Percentiles rank a stretch among this genome's conserved stretches.
Conservation (phyloP, 1,140 invertebrate genomes). For the Chrysomallon squamiferum region DNA sequence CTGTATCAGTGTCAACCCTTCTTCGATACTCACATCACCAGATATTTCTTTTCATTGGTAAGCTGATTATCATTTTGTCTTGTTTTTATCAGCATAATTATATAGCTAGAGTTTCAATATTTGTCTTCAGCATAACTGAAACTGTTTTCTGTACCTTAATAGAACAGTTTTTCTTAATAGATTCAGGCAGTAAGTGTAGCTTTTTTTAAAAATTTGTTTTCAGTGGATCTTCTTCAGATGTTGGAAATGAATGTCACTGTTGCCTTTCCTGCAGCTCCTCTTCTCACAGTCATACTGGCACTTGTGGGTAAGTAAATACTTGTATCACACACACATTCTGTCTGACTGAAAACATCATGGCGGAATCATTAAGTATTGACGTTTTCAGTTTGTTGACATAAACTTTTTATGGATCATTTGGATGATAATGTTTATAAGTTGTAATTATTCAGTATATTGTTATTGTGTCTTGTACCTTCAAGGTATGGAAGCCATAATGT, state of each 20-base stretch:
- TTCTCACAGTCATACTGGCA: conserved; percentile 96
- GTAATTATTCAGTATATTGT: no score
- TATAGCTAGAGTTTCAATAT: no score
- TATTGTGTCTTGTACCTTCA: no score
- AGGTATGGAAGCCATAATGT: conserved; percentile 99
- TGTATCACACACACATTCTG: background rate
- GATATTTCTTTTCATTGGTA: conserved; percentile 97
- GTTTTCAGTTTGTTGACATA: background rate
- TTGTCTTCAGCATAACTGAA: no score
- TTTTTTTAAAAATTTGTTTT: no score
- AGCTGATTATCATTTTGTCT: no score
- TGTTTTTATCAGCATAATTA: no score
- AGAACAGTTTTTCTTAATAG: no score
- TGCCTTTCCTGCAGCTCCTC: conserved; percentile 92
- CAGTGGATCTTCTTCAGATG: conserved; percentile 95
- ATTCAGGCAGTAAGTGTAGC: no score
- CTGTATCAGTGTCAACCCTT: conserved; percentile 96
- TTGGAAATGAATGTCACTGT: conserved; percentile 88
- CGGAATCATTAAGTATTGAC: background rate
- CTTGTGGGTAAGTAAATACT: conserved; percentile 86
- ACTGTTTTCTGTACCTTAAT: no score
- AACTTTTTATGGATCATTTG: background rate
- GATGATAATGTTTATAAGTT: no score
- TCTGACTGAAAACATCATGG: background rate
- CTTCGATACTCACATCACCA: conserved; percentile 98